Evolutionary conservation across 1,140 invertebrate species (phyloP).

Genomic region (Scylla paramamosain): DNA sequence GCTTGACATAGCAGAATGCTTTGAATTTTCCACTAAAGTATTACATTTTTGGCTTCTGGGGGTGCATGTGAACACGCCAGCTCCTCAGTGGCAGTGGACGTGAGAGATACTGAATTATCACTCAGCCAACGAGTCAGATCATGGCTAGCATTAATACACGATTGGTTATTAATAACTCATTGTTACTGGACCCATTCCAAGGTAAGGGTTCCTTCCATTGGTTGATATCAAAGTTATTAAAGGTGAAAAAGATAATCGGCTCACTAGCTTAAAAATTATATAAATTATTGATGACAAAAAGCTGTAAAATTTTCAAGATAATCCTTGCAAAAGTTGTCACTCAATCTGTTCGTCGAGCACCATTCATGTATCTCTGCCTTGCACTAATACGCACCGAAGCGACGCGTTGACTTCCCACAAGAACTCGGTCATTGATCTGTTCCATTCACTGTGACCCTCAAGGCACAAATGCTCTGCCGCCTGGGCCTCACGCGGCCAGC

Average conservation of each 20-base stretch:
- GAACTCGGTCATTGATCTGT: not conserved
- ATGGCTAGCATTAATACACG: not conserved
- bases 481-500: not conserved
- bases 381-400: not conserved
- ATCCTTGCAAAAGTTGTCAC: not conserved
- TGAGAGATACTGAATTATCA: not conserved
- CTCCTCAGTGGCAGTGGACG: slow-evolving; percentile 70
- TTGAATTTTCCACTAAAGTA: slow-evolving; percentile 72
- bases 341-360: not conserved
- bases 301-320: not conserved
- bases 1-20: slow-evolving; percentile 74
- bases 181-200: not conserved
- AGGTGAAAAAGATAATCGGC: not conserved
- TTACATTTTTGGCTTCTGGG: slow-evolving; percentile 75
- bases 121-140: not conserved
- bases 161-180: not conserved
- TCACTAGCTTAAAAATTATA: not conserved
- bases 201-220: not conserved
- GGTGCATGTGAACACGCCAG: slow-evolving; percentile 72
- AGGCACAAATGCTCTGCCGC: not conserved
- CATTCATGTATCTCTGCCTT: slow-evolving; percentile 1
- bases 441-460: not conserved
- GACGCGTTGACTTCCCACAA: not conserved
- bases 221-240: not conserved
- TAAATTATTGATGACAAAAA: not conserved